Conservation (phyloP, 1,140 invertebrate species). For the Ceratosolen solmsi region DNA sequence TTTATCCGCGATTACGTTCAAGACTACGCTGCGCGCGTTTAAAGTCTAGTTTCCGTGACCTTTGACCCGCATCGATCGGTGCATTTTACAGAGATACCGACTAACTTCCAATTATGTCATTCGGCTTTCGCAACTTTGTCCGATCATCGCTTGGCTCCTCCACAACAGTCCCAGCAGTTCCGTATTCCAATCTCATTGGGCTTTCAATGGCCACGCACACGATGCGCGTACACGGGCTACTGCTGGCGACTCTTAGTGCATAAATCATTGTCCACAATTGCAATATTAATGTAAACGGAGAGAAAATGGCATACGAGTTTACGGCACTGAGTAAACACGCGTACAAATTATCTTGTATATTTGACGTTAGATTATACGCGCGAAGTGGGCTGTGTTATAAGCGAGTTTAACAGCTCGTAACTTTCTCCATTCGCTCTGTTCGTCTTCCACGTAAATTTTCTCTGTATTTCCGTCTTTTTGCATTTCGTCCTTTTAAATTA, state of each 20-base stretch:
- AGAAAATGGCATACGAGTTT: constrained; percentile 5
- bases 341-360: constrained; percentile 41
- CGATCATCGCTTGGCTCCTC: not conserved
- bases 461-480: not conserved
- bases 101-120: constrained; percentile 29
- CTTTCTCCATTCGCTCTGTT: constrained; percentile 23
- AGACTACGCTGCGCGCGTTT: not conserved
- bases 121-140: constrained; percentile 26
- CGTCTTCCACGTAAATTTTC: not conserved
- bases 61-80: not conserved
- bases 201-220: not conserved
- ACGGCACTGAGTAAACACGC: not conserved
- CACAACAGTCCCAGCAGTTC: not conserved
- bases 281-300: constrained; percentile 10
- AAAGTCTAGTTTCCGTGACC: constrained; percentile 43
- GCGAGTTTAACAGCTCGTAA: constrained; percentile 24
- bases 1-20: constrained; percentile 9
- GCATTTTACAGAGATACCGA: constrained; percentile 12
- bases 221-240: not conserved
- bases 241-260: not conserved
- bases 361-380: constrained; percentile 30
- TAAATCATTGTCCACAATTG: not conserved
- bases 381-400: constrained; percentile 45
- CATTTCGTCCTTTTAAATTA: not conserved
- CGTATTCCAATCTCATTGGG: not conserved